These are phyloP conservation scores for Parambassis ranga DNA, from an alignment of 2,797 vertebrate species.

Conservation along the genomic window DNA sequence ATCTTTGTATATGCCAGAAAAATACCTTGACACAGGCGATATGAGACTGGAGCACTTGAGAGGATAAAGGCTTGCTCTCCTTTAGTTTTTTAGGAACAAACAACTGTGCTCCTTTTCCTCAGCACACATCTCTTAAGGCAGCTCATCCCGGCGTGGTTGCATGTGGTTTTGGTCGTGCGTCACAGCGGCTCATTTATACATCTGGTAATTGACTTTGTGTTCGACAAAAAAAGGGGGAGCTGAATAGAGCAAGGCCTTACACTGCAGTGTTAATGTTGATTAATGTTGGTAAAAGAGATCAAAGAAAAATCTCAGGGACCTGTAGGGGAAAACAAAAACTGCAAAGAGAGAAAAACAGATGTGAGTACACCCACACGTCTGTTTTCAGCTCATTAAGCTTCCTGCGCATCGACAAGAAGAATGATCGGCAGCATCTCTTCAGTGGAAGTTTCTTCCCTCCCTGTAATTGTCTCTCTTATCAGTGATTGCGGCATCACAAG, in stretches of 20 bases:
- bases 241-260: constrained; percentile 26
- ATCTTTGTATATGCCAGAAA: constrained; percentile 48
- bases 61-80: constrained; percentile 16
- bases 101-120: constrained; percentile 10
- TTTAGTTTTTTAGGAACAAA: constrained; percentile 66
- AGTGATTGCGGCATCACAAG: constrained; percentile 3
- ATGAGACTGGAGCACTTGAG: constrained; percentile 24
- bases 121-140: constrained; percentile 8
- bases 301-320: constrained; percentile 48
- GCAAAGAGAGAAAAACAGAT: constrained; percentile 53
- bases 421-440: constrained; percentile 13
- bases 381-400: constrained; percentile 52
- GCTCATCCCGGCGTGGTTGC: neutral
- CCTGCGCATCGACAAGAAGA: constrained; percentile 21
- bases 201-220: constrained; percentile 59
- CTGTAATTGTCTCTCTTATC: constrained; percentile 10
- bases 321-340: constrained; percentile 41
- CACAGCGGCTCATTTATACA: constrained; percentile 26
- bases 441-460: constrained; percentile 29
- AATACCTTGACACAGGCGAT: constrained; percentile 39
- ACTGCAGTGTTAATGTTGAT: constrained; percentile 58
- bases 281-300: constrained; percentile 56
- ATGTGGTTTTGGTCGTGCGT: neutral
- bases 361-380: constrained; percentile 50
- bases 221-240: constrained; percentile 31